phyloP scores from a whole-genome alignment of 2,888 invertebrate species.

The Candidula unifasciata region DNA sequence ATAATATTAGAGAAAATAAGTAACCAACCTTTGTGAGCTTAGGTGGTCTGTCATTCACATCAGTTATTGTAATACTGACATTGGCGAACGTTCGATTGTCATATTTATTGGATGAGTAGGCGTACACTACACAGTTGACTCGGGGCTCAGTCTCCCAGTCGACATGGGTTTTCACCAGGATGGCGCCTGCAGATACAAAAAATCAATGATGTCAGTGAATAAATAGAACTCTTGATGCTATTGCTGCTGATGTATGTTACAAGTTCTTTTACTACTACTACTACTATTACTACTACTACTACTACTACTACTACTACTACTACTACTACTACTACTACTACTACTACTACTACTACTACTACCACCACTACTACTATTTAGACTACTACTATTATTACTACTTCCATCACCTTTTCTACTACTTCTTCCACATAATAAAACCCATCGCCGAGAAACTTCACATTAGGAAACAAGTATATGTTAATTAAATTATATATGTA shows the following conservation, averaged over 20 bases:
- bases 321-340: conserved; percentile 5
- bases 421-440: no score
- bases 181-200: background rate
- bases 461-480: no score
- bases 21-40: conserved; percentile 22
- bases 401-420: no score
- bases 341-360: background rate
- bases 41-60: conserved; percentile 28
- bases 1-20: background rate
- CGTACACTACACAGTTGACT: conserved; percentile 25
- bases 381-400: no score
- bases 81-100: background rate
- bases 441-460: no score
- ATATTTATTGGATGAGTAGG: conserved; percentile 34
- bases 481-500: no score
- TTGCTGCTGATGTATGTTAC: background rate
- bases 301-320: background rate
- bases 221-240: background rate
- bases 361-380: no score
- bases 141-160: conserved; percentile 30
- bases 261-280: background rate
- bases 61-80: conserved; percentile 1
- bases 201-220: background rate
- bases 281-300: background rate
- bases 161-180: conserved; percentile 23